Conservation (phyloP, 2,113 vertebrate genomes). For the Thymallus thymallus region DNA sequence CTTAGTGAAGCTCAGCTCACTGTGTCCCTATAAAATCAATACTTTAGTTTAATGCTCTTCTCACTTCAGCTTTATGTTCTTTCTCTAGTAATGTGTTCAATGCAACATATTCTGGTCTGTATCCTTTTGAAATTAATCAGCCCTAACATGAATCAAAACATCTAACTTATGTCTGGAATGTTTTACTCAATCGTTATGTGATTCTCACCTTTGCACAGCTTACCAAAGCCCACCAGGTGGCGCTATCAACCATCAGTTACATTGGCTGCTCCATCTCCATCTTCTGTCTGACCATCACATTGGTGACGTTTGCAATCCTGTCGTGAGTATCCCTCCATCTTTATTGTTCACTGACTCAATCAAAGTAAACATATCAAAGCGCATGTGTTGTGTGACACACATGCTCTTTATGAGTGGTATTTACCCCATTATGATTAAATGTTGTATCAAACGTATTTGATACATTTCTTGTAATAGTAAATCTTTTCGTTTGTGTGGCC, state of each 20-base stretch:
- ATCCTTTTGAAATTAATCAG: too few species aligned
- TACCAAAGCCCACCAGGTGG: conserved; percentile 83
- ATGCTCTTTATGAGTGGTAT: not conserved
- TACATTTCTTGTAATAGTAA: not conserved
- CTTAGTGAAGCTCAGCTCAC: not conserved
- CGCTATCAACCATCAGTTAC: conserved; percentile 92
- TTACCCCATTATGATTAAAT: too few species aligned
- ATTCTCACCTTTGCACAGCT: conserved; percentile 74
- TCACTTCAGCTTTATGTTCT: not conserved
- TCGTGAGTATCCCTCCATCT: conserved; percentile 84
- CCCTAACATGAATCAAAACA: too few species aligned
- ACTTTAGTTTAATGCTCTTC: not conserved
- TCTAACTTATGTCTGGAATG: not conserved
- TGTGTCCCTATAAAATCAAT: not conserved
- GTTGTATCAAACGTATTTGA: too few species aligned
- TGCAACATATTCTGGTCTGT: too few species aligned
- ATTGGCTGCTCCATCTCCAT: conserved; percentile 92
- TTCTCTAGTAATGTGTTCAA: too few species aligned
- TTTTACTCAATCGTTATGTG: not conserved
- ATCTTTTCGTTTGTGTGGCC: not conserved
- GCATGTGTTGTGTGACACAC: too few species aligned
- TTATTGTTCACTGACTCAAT: not conserved
- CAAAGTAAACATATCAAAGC: too few species aligned
- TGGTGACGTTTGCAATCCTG: conserved; percentile 90
- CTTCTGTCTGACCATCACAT: conserved; percentile 86